Evolutionary conservation across 2,113 vertebrate genomes (phyloP).

Genomic region (Erpornis zantholeuca): DNA sequence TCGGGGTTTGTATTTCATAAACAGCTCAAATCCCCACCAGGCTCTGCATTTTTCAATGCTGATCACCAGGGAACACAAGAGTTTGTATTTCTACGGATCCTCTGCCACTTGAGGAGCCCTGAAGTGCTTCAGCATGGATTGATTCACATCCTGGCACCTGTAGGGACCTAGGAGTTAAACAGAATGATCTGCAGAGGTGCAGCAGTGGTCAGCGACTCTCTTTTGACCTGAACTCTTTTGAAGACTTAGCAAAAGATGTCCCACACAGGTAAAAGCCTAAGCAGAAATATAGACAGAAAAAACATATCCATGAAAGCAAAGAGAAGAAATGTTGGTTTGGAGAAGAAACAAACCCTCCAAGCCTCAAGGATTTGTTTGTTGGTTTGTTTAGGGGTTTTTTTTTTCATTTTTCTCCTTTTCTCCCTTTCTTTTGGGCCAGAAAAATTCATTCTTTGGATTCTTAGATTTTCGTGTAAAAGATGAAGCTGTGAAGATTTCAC

Average conservation of each 20-base stretch:
- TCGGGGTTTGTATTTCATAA: background rate
- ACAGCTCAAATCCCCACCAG: background rate
- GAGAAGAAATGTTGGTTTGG: background rate
- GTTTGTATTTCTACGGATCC: background rate
- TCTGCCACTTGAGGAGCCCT: background rate
- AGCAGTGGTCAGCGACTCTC: background rate
- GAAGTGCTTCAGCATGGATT: background rate
- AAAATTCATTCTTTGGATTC: background rate
- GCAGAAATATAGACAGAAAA: background rate
- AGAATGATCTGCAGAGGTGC: background rate
- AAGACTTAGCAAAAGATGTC: background rate
- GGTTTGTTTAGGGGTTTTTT: background rate
- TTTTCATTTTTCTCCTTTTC: too few species aligned
- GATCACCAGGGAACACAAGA: background rate
- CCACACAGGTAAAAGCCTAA: background rate
- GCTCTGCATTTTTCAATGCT: background rate
- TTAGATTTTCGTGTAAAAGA: background rate
- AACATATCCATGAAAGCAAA: background rate
- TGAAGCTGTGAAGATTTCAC: background rate
- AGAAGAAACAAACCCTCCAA: background rate
- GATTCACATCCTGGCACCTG: background rate
- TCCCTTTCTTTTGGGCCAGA: background rate
- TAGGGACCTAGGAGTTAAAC: background rate
- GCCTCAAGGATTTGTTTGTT: background rate
- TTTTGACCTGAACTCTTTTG: background rate